phyloP scores from a whole-genome alignment of 2,113 vertebrate genomes.

The Lipotes vexillifer region DNA sequence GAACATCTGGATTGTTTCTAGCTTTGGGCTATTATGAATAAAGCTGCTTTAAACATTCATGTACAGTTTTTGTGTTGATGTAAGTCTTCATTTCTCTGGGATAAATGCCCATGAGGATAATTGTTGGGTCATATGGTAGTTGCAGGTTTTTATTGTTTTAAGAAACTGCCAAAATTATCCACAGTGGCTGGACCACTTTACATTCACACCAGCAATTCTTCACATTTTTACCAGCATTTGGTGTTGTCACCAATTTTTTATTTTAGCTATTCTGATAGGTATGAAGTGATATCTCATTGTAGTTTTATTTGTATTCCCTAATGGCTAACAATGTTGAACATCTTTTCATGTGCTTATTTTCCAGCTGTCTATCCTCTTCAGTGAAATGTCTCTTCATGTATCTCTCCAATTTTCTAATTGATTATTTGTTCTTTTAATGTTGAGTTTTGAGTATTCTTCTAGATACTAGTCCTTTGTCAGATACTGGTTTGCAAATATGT shows the following conservation, averaged over 20 bases:
- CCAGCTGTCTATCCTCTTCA: background rate
- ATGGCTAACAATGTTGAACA: background rate
- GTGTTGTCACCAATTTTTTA: background rate
- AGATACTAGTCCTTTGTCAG: background rate
- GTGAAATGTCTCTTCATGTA: background rate
- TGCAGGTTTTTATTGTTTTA: background rate
- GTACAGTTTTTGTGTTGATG: background rate
- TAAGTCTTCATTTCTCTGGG: slow-evolving; percentile 1
- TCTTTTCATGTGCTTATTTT: background rate
- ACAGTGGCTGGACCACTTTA: background rate
- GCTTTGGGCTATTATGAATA: background rate
- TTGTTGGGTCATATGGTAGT: background rate
- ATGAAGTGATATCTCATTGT: background rate
- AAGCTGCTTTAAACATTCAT: background rate
- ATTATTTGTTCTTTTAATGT: background rate
- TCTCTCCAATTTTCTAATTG: slow-evolving; percentile 31
- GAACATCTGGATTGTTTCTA: background rate
- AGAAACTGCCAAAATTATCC: background rate
- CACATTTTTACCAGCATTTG: background rate
- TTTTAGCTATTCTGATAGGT: background rate
- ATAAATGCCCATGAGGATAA: background rate
- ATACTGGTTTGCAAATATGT: background rate
- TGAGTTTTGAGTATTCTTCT: slow-evolving; percentile 18
- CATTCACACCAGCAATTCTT: background rate
- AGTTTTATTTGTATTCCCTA: background rate